A percentile compares a stretch with the other conserved stretches of the same genome.
Evolutionary conservation across 1,140 invertebrate species (phyloP).

Genomic region (Arctopsyche grandis): DNA sequence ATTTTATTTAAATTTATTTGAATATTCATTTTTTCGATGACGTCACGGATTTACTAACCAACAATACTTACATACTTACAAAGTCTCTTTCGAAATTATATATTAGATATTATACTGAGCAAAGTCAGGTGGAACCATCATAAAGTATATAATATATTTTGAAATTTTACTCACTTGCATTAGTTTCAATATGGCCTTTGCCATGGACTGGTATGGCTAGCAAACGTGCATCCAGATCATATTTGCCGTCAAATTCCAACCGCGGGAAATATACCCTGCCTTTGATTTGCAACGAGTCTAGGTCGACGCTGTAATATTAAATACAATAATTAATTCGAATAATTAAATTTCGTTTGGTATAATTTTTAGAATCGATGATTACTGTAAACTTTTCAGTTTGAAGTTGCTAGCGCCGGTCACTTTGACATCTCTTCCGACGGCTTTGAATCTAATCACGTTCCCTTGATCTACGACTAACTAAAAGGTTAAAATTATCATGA

Average conservation of each 20-base stretch:
- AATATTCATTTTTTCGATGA: too few relatives aligned
- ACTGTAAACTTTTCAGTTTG: conserved; percentile 63
- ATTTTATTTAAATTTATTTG: too few relatives aligned
- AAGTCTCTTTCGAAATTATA: too few relatives aligned
- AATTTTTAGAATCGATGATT: conserved; percentile 54
- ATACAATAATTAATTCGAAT: conserved; percentile 19
- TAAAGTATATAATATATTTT: neutral
- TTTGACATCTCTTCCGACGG: conserved; percentile 64
- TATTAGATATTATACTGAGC: too few relatives aligned
- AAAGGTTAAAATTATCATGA: conserved; percentile 38
- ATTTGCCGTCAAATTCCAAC: conserved; percentile 66
- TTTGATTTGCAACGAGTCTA: conserved; percentile 64
- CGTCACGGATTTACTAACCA: too few relatives aligned
- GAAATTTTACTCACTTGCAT: conserved; percentile 69
- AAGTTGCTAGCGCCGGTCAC: conserved; percentile 67
- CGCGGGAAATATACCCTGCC: conserved; percentile 63
- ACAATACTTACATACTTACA: too few relatives aligned
- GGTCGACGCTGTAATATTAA: conserved; percentile 63
- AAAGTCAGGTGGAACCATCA: conserved; percentile 1
- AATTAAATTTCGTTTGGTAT: conserved; percentile 8
- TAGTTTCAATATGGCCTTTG: conserved; percentile 70
- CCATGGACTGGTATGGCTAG: conserved; percentile 71
- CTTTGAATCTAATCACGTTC: conserved; percentile 61
- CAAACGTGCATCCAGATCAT: conserved; percentile 68
- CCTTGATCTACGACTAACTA: conserved; percentile 61